Conservation (phyloP, 1,140 invertebrate species). For the Proctacanthus coquilletti region DNA sequence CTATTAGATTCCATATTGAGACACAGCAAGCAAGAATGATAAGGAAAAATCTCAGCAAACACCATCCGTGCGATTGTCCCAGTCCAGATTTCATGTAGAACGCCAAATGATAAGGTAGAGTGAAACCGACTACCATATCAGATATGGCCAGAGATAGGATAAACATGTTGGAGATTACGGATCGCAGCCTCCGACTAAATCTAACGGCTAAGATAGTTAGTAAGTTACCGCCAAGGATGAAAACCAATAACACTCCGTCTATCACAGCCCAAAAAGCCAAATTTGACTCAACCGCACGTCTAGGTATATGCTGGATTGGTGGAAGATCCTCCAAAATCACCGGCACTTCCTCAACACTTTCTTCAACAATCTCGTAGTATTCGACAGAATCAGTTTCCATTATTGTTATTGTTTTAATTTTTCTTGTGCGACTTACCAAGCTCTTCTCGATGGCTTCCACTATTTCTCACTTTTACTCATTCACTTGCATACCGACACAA, state of each 20-base stretch:
- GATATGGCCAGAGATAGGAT: conserved; percentile 56
- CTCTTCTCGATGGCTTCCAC: too few species aligned
- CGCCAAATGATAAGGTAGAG: conserved; percentile 53
- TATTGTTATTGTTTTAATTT: neutral
- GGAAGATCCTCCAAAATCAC: neutral
- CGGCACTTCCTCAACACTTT: neutral
- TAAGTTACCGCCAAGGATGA: conserved; percentile 51
- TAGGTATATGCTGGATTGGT: neutral
- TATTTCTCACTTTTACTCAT: too few species aligned
- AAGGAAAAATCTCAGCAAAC: conserved; percentile 51
- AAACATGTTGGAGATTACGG: conserved; percentile 51
- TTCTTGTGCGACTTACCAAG: too few species aligned
- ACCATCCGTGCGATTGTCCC: conserved; percentile 38
- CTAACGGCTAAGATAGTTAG: conserved; percentile 54
- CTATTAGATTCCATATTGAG: conserved; percentile 65
- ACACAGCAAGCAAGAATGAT: conserved; percentile 54
- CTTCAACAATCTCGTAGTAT: neutral
- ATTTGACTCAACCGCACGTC: neutral
- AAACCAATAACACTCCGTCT: conserved; percentile 43
- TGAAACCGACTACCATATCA: conserved; percentile 54
- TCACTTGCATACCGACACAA: too few species aligned
- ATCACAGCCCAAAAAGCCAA: conserved; percentile 37
- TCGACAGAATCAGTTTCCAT: neutral
- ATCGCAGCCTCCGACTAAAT: conserved; percentile 44
- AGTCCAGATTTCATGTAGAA: conserved; percentile 46